phyloP scores from a whole-genome alignment of 1,140 invertebrate genomes.

The Campodea augens region DNA sequence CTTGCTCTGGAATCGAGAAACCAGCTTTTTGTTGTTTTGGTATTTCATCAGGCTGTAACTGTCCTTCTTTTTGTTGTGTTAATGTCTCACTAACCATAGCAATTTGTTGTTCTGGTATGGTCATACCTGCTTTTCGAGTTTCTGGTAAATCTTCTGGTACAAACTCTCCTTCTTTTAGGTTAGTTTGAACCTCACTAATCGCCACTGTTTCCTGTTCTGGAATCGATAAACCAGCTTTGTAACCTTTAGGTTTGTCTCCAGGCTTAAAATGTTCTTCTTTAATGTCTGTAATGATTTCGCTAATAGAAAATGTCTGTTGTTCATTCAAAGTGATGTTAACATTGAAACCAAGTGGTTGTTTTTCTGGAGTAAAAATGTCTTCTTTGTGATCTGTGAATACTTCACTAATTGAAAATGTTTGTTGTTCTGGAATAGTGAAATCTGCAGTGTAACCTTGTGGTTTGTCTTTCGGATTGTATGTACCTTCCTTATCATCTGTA shows the following conservation, averaged over 20 bases:
- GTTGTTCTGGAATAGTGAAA: slow-evolving; percentile 26
- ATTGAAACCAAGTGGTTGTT: slow-evolving; percentile 18
- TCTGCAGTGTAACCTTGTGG: slow-evolving; percentile 25
- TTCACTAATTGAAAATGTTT: slow-evolving; percentile 32
- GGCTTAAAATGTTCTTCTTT: slow-evolving; percentile 24
- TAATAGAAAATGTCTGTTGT: slow-evolving; percentile 27
- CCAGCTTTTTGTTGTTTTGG: not conserved
- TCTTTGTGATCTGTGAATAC: slow-evolving; percentile 27
- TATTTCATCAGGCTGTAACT: not conserved
- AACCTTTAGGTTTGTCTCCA: not conserved
- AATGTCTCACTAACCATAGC: not conserved
- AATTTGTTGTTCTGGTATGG: not conserved
- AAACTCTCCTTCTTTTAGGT: not conserved
- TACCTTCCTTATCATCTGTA: slow-evolving; percentile 26
- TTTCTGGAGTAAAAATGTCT: slow-evolving; percentile 19
- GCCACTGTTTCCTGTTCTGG: not conserved
- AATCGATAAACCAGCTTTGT: not conserved
- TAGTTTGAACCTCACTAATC: not conserved
- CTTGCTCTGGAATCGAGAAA: not conserved
- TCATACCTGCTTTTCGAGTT: not conserved
- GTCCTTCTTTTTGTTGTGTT: not conserved
- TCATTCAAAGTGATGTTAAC: slow-evolving; percentile 27
- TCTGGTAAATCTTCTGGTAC: not conserved
- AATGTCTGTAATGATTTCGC: slow-evolving; percentile 29
- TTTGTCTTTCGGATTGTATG: slow-evolving; percentile 22